Evolutionary conservation across 2,888 invertebrate genomes (phyloP).

Genomic region (Dendrolimus houi): DNA sequence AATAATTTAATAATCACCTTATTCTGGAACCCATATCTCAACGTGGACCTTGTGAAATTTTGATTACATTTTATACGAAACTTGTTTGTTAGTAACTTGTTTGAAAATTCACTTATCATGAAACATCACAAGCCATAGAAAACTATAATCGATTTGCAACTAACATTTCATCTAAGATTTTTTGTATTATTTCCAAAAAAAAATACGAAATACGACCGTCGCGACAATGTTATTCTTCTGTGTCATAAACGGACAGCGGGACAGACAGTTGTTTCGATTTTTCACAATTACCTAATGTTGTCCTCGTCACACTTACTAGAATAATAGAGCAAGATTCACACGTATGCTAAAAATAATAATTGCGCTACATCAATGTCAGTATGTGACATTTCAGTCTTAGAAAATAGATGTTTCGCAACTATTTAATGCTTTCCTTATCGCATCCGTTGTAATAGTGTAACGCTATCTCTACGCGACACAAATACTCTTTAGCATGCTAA

Average conservation of each 20-base stretch:
- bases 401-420: too few relatives aligned
- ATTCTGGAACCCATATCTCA: conserved; percentile 70
- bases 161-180: conserved; percentile 25
- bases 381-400: too few relatives aligned
- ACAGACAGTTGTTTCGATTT: background rate
- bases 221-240: conserved; percentile 5
- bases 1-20: conserved; percentile 38
- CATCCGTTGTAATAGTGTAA: too few relatives aligned
- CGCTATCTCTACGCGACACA: too few relatives aligned
- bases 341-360: too few relatives aligned
- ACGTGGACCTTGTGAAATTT: conserved; percentile 50
- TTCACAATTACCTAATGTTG: background rate
- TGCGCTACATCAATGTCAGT: too few relatives aligned
- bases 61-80: conserved; percentile 47
- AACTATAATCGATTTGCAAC: conserved; percentile 26
- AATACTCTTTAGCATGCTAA: too few relatives aligned
- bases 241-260: background rate
- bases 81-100: conserved; percentile 19
- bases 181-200: background rate
- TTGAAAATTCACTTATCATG: conserved; percentile 32
- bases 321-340: background rate
- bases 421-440: too few relatives aligned
- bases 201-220: conserved; percentile 1
- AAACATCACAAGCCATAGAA: conserved; percentile 59
- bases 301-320: background rate